These are phyloP conservation scores for Kryptolebias ocellatus DNA, from an alignment of 2,797 vertebrate genomes.

Conservation along the genomic window DNA sequence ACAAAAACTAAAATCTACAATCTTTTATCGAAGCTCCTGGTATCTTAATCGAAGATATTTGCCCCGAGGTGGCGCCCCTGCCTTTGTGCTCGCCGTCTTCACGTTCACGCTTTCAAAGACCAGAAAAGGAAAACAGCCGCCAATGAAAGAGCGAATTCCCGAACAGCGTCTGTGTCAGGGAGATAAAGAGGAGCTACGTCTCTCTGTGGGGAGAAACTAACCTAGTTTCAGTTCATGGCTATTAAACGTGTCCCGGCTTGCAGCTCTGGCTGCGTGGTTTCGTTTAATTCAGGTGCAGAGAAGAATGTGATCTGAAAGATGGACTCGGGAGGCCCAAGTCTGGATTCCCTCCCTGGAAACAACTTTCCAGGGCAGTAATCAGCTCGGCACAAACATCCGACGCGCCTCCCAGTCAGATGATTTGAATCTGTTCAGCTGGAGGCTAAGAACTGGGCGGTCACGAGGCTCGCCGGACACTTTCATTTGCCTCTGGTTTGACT, in stretches of 20 bases:
- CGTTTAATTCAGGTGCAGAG: conserved; percentile 59
- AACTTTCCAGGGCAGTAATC: conserved; percentile 19
- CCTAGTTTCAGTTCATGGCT: conserved; percentile 69
- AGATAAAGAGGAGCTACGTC: conserved; percentile 33
- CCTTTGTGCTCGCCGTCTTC: conserved; percentile 35
- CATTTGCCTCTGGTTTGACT: conserved; percentile 51
- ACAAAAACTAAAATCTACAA: background rate
- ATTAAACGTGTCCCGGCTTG: conserved; percentile 75
- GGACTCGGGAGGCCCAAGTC: conserved; percentile 8
- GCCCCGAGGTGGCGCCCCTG: conserved; percentile 4
- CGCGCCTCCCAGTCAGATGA: conserved; percentile 42
- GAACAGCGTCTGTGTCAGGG: conserved; percentile 33
- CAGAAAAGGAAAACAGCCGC: conserved; percentile 2
- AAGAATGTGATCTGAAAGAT: conserved; percentile 61
- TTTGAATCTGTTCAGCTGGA: conserved; percentile 44
- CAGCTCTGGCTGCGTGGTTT: conserved; percentile 58
- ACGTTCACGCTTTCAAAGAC: conserved; percentile 12
- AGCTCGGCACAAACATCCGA: conserved; percentile 28
- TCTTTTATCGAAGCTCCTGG: background rate
- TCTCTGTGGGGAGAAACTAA: conserved; percentile 53
- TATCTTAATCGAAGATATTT: background rate
- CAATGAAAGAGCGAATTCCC: conserved; percentile 27
- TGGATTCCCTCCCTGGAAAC: conserved; percentile 40
- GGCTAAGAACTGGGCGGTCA: conserved; percentile 10
- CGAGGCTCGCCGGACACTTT: background rate